These are phyloP conservation scores for Saccostrea echinata DNA, from an alignment of 1,140 invertebrate genomes.

Conservation along the genomic window DNA sequence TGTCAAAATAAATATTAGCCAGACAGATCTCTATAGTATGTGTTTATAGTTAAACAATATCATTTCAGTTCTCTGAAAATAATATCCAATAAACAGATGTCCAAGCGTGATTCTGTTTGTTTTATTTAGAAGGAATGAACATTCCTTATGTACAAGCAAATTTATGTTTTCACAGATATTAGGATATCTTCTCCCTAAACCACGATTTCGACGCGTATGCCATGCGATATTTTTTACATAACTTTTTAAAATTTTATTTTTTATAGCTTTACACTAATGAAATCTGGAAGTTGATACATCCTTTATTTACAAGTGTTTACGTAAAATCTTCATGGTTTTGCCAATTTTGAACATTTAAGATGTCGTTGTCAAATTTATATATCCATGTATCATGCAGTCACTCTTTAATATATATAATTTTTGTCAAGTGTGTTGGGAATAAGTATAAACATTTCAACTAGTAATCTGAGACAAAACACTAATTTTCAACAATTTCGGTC, in stretches of 20 bases:
- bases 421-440: neutral
- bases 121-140: slow-evolving; percentile 30
- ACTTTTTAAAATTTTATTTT: neutral
- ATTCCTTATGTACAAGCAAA: neutral
- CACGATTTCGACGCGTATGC: neutral
- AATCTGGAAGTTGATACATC: slow-evolving; percentile 1
- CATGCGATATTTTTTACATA: neutral
- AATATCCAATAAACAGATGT: slow-evolving; percentile 39
- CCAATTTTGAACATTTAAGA: neutral
- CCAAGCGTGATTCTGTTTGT: slow-evolving; percentile 27
- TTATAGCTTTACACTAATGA: neutral
- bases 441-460: neutral
- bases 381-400: neutral
- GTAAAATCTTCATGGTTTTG: neutral
- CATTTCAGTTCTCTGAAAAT: slow-evolving; percentile 37
- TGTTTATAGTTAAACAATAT: slow-evolving; percentile 38
- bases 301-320: slow-evolving; percentile 13
- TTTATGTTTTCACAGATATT: neutral
- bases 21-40: neutral
- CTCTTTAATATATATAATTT: slow-evolving; percentile 18
- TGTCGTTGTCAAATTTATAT: slow-evolving; percentile 14
- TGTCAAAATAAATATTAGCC: slow-evolving; percentile 33
- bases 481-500: slow-evolving; percentile 33
- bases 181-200: neutral
- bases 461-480: slow-evolving; percentile 18